Evolutionary conservation across 2,888 invertebrate genomes (phyloP).

Genomic region (Ephialtes manifestator): DNA sequence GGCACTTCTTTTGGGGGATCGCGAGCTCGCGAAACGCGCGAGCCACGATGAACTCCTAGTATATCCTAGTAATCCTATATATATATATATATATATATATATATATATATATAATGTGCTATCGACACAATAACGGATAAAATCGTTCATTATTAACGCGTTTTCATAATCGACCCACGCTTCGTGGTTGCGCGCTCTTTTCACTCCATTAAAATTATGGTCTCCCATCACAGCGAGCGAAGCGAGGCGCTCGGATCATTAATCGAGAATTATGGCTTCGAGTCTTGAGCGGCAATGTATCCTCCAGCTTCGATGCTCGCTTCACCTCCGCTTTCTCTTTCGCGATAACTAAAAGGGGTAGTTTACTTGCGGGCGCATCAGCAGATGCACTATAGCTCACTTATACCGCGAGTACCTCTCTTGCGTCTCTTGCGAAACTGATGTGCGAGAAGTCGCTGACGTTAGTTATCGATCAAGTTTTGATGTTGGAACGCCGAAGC

Average conservation of each 20-base stretch:
- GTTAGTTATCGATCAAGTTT: conserved; percentile 55
- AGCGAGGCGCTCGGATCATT: conserved; percentile 44
- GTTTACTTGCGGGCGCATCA: conserved; percentile 29
- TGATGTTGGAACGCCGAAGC: conserved; percentile 28
- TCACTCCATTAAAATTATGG: conserved; percentile 52
- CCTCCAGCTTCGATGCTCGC: neutral
- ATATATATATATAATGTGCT: neutral
- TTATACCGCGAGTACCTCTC: conserved; percentile 3
- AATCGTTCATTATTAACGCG: conserved; percentile 34
- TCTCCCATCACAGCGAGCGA: conserved; percentile 17
- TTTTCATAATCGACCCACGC: conserved; percentile 29
- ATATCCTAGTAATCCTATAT: too few relatives aligned
- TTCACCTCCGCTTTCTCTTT: neutral
- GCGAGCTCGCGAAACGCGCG: too few relatives aligned
- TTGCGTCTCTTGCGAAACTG: neutral
- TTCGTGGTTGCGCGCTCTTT: conserved; percentile 30
- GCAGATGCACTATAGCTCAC: conserved; percentile 13
- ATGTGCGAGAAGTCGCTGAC: conserved; percentile 26
- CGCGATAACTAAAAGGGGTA: conserved; percentile 47
- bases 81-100: too few relatives aligned
- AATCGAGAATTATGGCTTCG: conserved; percentile 52
- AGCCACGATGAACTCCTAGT: too few relatives aligned
- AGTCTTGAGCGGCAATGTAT: conserved; percentile 2
- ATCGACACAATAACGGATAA: conserved; percentile 7
- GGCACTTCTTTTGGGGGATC: too few relatives aligned